These are phyloP conservation scores for Spialia ferax DNA, from an alignment of 2,888 invertebrate genomes.

Conservation along the genomic window DNA sequence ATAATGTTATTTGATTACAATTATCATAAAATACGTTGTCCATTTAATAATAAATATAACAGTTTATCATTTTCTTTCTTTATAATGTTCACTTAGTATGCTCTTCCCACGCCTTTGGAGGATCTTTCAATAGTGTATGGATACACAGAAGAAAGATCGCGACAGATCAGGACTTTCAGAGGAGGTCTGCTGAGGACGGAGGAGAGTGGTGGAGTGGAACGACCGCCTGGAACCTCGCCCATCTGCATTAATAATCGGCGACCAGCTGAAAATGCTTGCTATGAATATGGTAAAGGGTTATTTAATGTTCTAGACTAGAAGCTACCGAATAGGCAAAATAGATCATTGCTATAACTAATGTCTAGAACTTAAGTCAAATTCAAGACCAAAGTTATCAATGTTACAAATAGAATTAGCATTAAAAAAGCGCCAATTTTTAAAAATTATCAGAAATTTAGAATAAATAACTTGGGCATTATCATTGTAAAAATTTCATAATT, in stretches of 20 bases:
- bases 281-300: constrained; percentile 14
- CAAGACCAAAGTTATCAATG: neutral
- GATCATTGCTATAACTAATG: neutral
- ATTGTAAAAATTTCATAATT: no score
- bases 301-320: no score
- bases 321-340: neutral
- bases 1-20: no score
- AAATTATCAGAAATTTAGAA: no score
- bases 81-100: constrained; percentile 1
- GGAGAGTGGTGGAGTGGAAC: constrained; percentile 15
- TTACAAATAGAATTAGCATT: no score
- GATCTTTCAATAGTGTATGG: constrained; percentile 28
- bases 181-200: constrained; percentile 23
- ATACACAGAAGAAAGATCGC: constrained; percentile 17
- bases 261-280: constrained; percentile 13
- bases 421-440: no score
- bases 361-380: neutral
- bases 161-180: constrained; percentile 45
- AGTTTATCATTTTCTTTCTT: neutral
- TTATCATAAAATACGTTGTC: no score
- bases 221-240: constrained; percentile 7
- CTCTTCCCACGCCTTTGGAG: constrained; percentile 10
- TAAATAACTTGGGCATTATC: no score
- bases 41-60: no score
- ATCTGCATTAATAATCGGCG: constrained; percentile 20